Evolutionary conservation across 2,888 invertebrate genomes (phyloP), one percentile per base, ranked within the genome.

Genomic region (Boloria euphrosyne): DNA sequence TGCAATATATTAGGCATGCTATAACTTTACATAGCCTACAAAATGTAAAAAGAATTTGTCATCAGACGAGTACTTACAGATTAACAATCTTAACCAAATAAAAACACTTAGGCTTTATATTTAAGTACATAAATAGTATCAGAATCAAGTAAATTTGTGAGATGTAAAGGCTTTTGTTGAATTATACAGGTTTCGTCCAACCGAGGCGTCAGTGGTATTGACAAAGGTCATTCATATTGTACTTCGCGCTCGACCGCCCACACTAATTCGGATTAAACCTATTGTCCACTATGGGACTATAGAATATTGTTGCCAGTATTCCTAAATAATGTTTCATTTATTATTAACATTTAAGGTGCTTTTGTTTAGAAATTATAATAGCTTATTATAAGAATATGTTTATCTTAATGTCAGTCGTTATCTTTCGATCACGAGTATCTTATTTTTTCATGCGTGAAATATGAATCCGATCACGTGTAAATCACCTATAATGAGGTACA

Each of bases 191-290:
- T 71, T 68, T 76, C 71, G 78, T 76, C 76, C 71, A 69, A 76
- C 77, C 72, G 73, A 75, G 80, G 85, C 85, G 85, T 85, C 86
- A 84, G 81, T 76, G 72, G 79, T 82, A 85, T 85, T 87, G 87
- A 88, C 88, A 89, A 87, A 88, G 89, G 89, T 89, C 89, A 89
- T 89, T 85, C 88, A 87, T 89, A 88, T 84, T 87, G 86, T 86
- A 83, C 78, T 81, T 85, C 82, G 83, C 84, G 89, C 83, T 85
- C 76, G 79, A 79, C 78, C 80, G 84, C 81, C 73, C 82, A 77
- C 83, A 82, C 85, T 88, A 87, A 89, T 87, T 86, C 83, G 78
- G 82, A 86, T 85, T 87, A 86, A 79, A 77, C 76, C 81, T 80
- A 82, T 82, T 80, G 76, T 79, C 73, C 70, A 73, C 68, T 66